Percentiles rank a stretch among this genome's conserved stretches.
phyloP scores from a whole-genome alignment of 2,797 vertebrate species.

The Enteromius radiatus region DNA sequence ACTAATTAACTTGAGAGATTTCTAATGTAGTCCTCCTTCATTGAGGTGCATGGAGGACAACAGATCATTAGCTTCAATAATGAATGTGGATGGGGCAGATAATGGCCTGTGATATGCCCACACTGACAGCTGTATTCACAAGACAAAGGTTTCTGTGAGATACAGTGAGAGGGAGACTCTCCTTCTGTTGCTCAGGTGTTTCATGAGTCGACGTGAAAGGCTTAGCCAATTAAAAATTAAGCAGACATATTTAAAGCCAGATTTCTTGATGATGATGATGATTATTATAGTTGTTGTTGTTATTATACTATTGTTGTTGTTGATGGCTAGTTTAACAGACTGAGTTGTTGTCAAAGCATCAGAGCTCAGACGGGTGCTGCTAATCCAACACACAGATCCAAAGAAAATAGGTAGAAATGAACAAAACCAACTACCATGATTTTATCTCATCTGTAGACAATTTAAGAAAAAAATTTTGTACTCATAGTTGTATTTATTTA shows the following conservation, averaged over 20 bases:
- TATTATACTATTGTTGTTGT: not conserved
- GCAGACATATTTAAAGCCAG: not conserved
- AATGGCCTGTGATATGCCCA: slow-evolving; percentile 83
- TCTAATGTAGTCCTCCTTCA: slow-evolving; percentile 88
- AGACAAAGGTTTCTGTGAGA: slow-evolving; percentile 67
- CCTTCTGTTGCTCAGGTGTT: slow-evolving; percentile 3
- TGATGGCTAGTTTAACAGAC: not conserved
- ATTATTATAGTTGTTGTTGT: not conserved
- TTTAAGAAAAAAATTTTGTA: not conserved
- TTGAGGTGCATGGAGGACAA: slow-evolving; percentile 87
- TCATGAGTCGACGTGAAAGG: not conserved
- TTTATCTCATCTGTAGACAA: not conserved
- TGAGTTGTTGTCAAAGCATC: not conserved
- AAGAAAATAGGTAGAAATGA: not conserved
- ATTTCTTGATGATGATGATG: not conserved
- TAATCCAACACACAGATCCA: not conserved
- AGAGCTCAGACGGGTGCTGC: not conserved
- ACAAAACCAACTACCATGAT: not conserved
- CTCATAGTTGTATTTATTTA: not conserved
- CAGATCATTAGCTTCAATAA: slow-evolving; percentile 90
- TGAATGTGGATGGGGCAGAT: slow-evolving; percentile 80
- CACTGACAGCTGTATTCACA: slow-evolving; percentile 81
- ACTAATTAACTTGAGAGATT: slow-evolving; percentile 98
- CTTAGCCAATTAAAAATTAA: not conserved
- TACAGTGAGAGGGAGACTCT: slow-evolving; percentile 35